Base-by-base conservation (phyloP, 2,797 vertebrate species). In the Loris lydekkerianus region DNA sequence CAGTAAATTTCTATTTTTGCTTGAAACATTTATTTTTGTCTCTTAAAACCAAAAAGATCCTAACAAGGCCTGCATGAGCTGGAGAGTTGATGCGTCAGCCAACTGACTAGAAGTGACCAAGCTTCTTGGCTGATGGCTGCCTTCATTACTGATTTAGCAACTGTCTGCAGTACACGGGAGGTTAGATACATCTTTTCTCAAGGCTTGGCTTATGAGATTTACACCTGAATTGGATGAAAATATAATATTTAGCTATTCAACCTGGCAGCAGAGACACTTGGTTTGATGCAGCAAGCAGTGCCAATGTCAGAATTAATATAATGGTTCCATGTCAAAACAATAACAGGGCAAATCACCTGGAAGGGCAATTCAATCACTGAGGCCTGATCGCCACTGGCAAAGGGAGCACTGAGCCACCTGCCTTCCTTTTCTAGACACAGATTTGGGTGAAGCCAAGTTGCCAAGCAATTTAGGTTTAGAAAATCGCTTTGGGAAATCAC, bases 291-390 rank as follows among this genome's bases (percentile, higher is more conserved):
- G 82, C 63, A 72, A 91, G 82, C 5, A 5, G 37, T 91, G 40
- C 82, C 87, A 84, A 20, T 91, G 92, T 96, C 93, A 95, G 75
- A 80, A 93, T 95, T 94, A 91, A 96, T 97, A 65, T 43, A 93
- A 96, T 88, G 93, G 18, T 77, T 86, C 49, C n/a, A 49, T 89
- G 76, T 96, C 83, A 93, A 93, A 97, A 97, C 70, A 95, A 49
- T 75, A 88, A 75, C 69, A 23, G 58, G 49, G 60, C 25, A 93
- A 92, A 93, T 97, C 90, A 91, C 88, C 65, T 43, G 83, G 89
- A 91, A 96, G 91, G 83, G 46, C 88, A 81, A 20, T 69, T 89
- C 56, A 69, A 23, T 95, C 89, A 73, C 34, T 60, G n/a, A 43
- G 58, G 49, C 60, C 76, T 88, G 81, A 67, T 81, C 0, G 11